Conservation (phyloP, 2,113 vertebrate genomes). For the Oreochromis tanganicae region DNA sequence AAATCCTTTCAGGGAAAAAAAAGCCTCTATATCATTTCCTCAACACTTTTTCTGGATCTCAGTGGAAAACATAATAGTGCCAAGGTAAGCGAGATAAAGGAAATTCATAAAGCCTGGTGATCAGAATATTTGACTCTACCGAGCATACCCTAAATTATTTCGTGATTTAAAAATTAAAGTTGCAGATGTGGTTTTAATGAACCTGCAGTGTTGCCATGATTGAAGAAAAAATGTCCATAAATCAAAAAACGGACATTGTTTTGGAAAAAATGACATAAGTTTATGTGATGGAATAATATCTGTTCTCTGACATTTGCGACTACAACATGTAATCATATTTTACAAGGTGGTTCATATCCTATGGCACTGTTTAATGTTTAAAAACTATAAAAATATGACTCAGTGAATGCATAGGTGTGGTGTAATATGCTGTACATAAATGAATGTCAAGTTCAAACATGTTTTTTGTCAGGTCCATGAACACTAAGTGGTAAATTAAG, state of each 20-base stretch:
- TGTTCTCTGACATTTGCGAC: neutral
- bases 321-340: neutral
- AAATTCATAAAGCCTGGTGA: neutral
- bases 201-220: neutral
- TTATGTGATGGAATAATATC: neutral
- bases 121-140: neutral
- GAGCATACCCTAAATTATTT: neutral
- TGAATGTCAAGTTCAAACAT: too few species aligned
- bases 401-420: too few species aligned
- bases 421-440: too few species aligned
- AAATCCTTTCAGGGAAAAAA: neutral
- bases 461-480: too few species aligned
- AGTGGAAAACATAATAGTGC: neutral
- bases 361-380: too few species aligned
- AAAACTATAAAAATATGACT: too few species aligned
- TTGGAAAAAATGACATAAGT: neutral
- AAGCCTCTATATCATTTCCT: neutral
- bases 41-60: neutral
- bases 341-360: neutral
- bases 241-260: neutral
- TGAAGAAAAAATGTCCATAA: neutral
- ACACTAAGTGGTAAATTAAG: too few species aligned
- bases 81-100: neutral
- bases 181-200: neutral
- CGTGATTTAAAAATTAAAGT: neutral